Evolutionary conservation across 2,888 invertebrate genomes (phyloP), one percentile per base, ranked within the genome.

Genomic region (Ectemnius lituratus): DNA sequence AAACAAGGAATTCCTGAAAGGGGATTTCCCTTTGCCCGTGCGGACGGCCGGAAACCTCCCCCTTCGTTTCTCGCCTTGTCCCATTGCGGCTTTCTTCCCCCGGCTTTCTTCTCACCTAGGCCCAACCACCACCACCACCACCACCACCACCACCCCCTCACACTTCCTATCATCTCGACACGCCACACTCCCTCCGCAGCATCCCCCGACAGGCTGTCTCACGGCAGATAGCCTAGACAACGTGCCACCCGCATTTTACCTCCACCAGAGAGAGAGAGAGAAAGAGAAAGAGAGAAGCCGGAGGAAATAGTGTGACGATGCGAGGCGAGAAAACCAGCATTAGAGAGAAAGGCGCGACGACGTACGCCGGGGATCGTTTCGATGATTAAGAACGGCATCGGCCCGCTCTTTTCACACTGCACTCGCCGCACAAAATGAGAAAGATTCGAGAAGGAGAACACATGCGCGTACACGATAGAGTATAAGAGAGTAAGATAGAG

Each of bases 1-100:
- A 77, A 81, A 82, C 77, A 79, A 80, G 73, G 77, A 79, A 84
- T 81, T 76, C 75, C 67, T 76, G 69, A 79, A 82, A 76, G 72
- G 72, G 69, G 70, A 79, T 84, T 82, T 82, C 69, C 73, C 74
- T 76, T 76, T 75, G 73, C 68, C 70, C 70, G 73, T 61, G 73
- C 80, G 37, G 37, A 37, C 37, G 79, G 77, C 68, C 70, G 68
- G 37, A 71, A 75, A 71, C 71, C 58, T 45, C 23, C 20, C 49
- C 23, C 56, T 62, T 8, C 61, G 16, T 69, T 66, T 60, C 67
- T 56, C 66, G 56, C 67, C 60, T 56, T 66, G 37, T 13, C 2
- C 23, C 67, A 18, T 47, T 47, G 37, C 61, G 52, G 20, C 67
- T 23, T 49, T 62, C 60, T 61, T 56, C 67, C 62, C 52, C 20